Conservation (phyloP, 2,888 invertebrate species). For the Conistra vaccinii region DNA sequence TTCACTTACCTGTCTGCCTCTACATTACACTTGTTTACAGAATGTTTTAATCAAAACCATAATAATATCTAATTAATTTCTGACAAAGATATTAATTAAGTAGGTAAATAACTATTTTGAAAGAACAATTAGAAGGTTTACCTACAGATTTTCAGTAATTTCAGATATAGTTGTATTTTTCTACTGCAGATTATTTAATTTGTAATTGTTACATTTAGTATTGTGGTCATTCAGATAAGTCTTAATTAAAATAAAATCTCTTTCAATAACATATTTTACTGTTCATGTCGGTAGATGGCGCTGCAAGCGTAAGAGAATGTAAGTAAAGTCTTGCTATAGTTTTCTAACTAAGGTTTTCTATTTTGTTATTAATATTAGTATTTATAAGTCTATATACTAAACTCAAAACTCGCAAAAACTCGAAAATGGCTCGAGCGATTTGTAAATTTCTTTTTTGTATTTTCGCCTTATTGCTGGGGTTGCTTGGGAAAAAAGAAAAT, state of each 20-base stretch:
- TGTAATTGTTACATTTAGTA: background rate
- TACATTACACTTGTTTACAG: slow-evolving; percentile 13
- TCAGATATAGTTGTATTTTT: background rate
- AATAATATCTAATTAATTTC: slow-evolving; percentile 9
- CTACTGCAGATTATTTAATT: no score
- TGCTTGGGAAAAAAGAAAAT: no score
- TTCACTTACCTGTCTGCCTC: slow-evolving; percentile 1
- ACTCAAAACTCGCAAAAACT: no score
- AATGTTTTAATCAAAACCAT: slow-evolving; percentile 18
- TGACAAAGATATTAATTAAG: slow-evolving; percentile 1
- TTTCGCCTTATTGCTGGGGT: no score
- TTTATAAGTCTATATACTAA: no score
- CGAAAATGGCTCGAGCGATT: no score
- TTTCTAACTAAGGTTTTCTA: no score
- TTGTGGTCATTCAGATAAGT: background rate
- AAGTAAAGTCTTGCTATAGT: no score
- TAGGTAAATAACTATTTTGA: slow-evolving; percentile 1
- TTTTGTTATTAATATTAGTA: background rate
- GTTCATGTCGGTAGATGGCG: slow-evolving; percentile 21
- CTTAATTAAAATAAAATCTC: background rate
- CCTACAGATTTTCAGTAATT: background rate
- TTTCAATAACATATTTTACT: background rate
- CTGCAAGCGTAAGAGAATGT: background rate
- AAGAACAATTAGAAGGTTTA: background rate
- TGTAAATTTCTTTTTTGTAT: no score